Percentiles rank a stretch among this genome's conserved stretches.
Conservation (phyloP, 2,797 vertebrate genomes). For the Megalops cyprinoides region DNA sequence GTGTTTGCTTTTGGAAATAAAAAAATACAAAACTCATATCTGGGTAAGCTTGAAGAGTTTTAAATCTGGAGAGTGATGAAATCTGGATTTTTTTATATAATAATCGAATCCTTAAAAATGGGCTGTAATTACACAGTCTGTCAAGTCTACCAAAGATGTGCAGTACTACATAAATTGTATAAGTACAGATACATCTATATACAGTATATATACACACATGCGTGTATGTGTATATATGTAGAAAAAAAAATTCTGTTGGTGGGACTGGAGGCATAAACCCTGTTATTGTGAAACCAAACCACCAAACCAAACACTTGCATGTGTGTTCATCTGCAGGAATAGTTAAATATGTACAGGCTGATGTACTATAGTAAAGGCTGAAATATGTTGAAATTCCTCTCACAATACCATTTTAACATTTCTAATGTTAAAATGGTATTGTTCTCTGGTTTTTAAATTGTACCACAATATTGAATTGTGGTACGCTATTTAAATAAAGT, state of each 20-base stretch:
- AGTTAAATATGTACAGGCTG: no score
- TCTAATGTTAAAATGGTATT: no score
- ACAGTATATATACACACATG: not conserved
- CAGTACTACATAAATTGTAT: not conserved
- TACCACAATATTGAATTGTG: no score
- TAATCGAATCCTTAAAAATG: not conserved
- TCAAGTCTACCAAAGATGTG: not conserved
- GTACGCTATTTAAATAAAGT: no score
- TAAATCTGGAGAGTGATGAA: slow-evolving; percentile 2
- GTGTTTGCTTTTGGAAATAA: slow-evolving; percentile 13
- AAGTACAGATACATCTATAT: not conserved
- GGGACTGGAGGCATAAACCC: no score
- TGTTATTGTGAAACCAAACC: no score
- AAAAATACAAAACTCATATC: not conserved
- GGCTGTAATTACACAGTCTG: not conserved
- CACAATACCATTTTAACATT: no score
- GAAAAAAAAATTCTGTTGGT: no score
- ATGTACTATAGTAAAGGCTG: no score
- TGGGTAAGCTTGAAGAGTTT: slow-evolving; percentile 16
- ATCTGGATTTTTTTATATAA: slow-evolving; percentile 29
- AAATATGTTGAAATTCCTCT: no score
- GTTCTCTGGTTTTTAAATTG: no score
- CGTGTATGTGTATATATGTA: not conserved
- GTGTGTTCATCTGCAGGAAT: not conserved
- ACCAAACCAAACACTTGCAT: no score